Evolutionary conservation across 2,888 invertebrate genomes (phyloP).

Genomic region (Entomobrya proxima): DNA sequence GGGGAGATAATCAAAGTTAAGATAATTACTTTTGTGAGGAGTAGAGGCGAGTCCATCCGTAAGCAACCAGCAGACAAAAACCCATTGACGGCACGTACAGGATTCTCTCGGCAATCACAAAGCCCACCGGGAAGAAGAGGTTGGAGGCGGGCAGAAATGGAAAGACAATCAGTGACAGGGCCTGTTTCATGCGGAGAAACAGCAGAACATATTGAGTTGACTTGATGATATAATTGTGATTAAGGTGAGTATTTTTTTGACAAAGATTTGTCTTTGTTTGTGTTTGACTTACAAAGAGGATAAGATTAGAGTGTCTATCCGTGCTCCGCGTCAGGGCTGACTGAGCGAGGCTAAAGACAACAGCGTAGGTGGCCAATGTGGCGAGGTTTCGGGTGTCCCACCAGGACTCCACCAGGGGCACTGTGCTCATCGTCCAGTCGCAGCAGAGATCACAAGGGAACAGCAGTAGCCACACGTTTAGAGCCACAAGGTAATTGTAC

Average conservation of each 20-base stretch:
- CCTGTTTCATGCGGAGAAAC: constrained; percentile 81
- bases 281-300: constrained; percentile 76
- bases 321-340: constrained; percentile 79
- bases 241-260: too few relatives aligned
- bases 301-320: constrained; percentile 72
- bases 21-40: constrained; percentile 81
- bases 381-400: constrained; percentile 88
- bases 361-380: constrained; percentile 84
- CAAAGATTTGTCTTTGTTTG: too few relatives aligned
- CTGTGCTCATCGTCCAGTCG: constrained; percentile 99
- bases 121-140: constrained; percentile 97
- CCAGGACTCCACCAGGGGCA: constrained; percentile 89
- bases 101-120: constrained; percentile 96
- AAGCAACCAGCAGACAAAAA: constrained; percentile 93
- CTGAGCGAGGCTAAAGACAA: constrained; percentile 76
- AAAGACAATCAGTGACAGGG: constrained; percentile 89
- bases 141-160: constrained; percentile 98
- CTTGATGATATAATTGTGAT: background rate
- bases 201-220: background rate
- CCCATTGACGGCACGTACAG: constrained; percentile 99
- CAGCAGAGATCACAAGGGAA: constrained; percentile 93
- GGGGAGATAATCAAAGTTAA: background rate
- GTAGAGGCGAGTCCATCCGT: constrained; percentile 85
- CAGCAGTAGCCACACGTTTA: constrained; percentile 93
- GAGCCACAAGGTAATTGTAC: constrained; percentile 92